Evolutionary conservation across 2,113 vertebrate species (phyloP), one percentile per base, ranked within the genome.

Genomic region (Halichoeres trimaculatus): DNA sequence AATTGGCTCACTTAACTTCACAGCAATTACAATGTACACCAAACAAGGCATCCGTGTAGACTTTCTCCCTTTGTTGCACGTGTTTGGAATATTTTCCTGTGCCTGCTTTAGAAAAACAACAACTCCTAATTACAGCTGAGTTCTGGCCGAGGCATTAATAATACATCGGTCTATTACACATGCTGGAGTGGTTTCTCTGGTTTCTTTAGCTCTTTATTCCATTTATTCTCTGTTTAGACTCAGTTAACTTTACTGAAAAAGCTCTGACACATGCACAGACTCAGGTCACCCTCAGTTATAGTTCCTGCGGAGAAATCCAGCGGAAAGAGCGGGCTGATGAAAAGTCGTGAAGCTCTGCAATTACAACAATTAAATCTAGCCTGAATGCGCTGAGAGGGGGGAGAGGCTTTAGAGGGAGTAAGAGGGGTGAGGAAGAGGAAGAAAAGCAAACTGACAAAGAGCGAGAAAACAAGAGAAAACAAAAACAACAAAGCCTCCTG

Each of bases 1-100:
- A 93, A 94, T 92, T 92, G 89, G 87, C 82, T 84, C 83, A 70
- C 88, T 92, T 92, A 90, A 91, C 82, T 90, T 86, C 85, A 85
- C 86, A 91, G 87, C 86, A 87, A 91, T 91, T 88, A 91, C 85
- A 87, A 73, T 80, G 75, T 78, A 87, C 87, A 90, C 63, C 78
- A 85, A 89, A 90, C 74, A 81, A 75, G 74, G 85, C 74, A 51
- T 58, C 63, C 55, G 45, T 80, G 85, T 82, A 76, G 84, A 85
- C 43, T 65, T 71, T 51, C 57, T 73, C 43, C 64, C 72, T 83
- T 85, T 87, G 81, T 78, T 85, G 11, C 79, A 48, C 61, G 26
- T 66, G 71, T 73, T 81, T 61, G 66, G 59, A 92, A 81, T 77
- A 74, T 86, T 76, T 85, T 24, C 70, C 57, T 51, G 64, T 70